Evolutionary conservation across 2,888 invertebrate genomes (phyloP).

Genomic region (Lamellibrachia columna): DNA sequence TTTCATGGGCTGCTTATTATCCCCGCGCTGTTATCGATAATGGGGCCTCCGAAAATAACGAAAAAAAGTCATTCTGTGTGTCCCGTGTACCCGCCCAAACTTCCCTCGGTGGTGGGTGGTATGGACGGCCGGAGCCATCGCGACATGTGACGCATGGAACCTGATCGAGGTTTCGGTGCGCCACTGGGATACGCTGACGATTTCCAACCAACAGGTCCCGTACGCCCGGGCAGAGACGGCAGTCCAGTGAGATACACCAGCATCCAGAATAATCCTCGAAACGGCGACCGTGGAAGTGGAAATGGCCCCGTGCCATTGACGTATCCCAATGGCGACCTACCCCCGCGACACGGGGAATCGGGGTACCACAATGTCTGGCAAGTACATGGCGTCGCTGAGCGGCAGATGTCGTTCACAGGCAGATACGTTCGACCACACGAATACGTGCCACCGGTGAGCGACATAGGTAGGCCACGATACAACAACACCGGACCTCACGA

Average conservation of each 20-base stretch:
- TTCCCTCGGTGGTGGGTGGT: neutral
- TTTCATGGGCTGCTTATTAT: constrained; percentile 31
- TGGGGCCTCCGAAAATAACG: neutral
- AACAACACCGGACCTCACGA: neutral
- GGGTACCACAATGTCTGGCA: neutral
- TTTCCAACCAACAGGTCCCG: neutral
- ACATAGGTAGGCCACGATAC: neutral
- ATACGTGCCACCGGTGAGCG: neutral
- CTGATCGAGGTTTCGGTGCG: neutral
- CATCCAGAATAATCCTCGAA: neutral
- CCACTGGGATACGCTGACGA: neutral
- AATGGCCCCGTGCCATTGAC: neutral
- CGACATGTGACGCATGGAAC: neutral
- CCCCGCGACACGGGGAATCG: neutral
- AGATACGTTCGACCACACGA: neutral
- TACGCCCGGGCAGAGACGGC: neutral
- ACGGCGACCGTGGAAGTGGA: neutral
- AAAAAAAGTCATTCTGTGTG: neutral
- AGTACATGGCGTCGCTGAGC: too few relatives aligned
- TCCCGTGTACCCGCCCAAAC: neutral
- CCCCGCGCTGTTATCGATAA: constrained; percentile 29
- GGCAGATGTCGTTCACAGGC: neutral
- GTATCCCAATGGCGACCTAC: neutral
- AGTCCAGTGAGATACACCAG: neutral
- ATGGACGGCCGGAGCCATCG: neutral